These are phyloP conservation scores for Heliconius sara DNA, from an alignment of 2,888 invertebrate species.

Conservation along the genomic window DNA sequence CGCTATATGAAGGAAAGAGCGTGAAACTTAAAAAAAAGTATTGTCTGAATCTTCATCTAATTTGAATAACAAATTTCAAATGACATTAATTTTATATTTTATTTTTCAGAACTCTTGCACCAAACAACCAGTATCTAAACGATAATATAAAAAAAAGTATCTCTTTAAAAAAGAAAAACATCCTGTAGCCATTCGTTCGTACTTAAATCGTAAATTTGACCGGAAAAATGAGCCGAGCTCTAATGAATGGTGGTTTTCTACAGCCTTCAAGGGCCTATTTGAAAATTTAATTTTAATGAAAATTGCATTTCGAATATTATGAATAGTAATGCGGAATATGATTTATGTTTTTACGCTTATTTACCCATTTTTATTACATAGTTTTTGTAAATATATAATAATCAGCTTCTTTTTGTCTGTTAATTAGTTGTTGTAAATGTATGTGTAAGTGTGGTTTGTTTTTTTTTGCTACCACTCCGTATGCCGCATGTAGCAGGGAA, in stretches of 20 bases:
- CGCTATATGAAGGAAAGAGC: too few relatives aligned
- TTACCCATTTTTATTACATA: background rate
- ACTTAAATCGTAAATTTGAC: constrained; percentile 43
- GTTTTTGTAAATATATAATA: background rate
- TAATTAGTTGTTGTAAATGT: constrained; percentile 6
- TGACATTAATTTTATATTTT: too few relatives aligned
- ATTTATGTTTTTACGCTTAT: constrained; percentile 11
- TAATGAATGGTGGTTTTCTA: constrained; percentile 43
- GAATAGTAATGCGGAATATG: constrained; percentile 28
- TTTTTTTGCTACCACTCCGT: background rate
- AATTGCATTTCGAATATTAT: constrained; percentile 38
- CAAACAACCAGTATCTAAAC: background rate
- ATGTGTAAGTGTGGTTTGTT: background rate
- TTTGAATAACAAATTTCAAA: too few relatives aligned
- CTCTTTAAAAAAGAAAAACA: background rate
- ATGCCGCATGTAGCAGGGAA: background rate
- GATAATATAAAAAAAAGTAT: background rate
- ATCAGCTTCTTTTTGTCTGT: background rate
- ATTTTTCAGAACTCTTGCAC: too few relatives aligned
- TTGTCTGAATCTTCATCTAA: too few relatives aligned
- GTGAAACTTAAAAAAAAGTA: too few relatives aligned
- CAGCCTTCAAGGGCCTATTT: constrained; percentile 38
- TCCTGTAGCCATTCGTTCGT: constrained; percentile 10
- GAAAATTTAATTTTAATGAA: constrained; percentile 42
- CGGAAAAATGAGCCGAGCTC: constrained; percentile 41